phyloP scores from a whole-genome alignment of 2,888 invertebrate species.

The Pristionchus entomophagus region DNA sequence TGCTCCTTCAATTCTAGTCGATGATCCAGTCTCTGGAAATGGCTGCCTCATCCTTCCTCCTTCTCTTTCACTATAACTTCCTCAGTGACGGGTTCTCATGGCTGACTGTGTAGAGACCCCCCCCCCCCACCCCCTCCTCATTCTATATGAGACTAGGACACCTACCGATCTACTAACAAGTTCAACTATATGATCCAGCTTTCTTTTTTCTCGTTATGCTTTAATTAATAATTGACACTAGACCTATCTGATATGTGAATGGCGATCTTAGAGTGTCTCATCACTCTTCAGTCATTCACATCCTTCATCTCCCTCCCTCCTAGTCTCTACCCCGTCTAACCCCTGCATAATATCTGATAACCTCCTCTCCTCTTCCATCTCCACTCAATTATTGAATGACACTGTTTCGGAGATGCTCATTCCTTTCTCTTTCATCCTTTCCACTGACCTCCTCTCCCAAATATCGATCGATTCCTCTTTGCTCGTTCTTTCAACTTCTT shows the following conservation, averaged over 20 bases:
- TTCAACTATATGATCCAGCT: conserved; percentile 21
- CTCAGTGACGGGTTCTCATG: conserved; percentile 18
- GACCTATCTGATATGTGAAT: not conserved
- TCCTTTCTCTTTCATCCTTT: not conserved
- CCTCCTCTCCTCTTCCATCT: conserved; percentile 13
- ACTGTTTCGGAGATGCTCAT: not conserved
- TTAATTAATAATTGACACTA: conserved; percentile 8
- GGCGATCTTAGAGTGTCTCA: not conserved
- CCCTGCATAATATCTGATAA: conserved; percentile 17
- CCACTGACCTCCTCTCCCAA: not conserved
- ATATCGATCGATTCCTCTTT: conserved; percentile 32
- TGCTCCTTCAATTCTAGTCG: not conserved
- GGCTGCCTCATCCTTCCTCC: not conserved
- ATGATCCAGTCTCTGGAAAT: not conserved
- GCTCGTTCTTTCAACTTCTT: conserved; percentile 8
- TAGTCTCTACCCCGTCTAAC: not conserved
- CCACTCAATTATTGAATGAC: conserved; percentile 26
- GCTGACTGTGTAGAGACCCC: not conserved
- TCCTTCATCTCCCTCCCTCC: not conserved
- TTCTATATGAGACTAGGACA: not conserved
- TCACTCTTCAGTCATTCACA: too few relatives aligned
- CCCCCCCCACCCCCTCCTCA: not conserved
- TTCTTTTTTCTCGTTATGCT: not conserved
- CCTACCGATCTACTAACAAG: not conserved
- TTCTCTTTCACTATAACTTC: conserved; percentile 12